Evolutionary conservation across 1,140 invertebrate species (phyloP).

Genomic region (Pachypeltis micranthus): DNA sequence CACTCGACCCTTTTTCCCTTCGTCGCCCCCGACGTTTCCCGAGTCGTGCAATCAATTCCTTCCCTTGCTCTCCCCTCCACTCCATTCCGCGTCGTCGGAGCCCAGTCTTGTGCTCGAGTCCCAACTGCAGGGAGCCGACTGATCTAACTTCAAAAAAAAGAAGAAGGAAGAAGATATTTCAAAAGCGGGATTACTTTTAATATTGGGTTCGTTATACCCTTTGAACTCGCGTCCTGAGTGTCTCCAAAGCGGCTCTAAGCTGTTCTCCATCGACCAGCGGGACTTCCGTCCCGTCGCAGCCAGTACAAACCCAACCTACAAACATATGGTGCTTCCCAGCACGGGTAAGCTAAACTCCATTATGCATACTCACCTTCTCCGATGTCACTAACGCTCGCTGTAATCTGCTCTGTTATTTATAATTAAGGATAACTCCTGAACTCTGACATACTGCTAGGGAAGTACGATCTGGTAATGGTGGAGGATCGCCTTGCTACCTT

Average conservation of each 20-base stretch:
- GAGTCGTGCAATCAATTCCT: too few species aligned
- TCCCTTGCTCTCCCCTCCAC: neutral
- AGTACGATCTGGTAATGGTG: too few species aligned
- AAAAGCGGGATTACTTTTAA: neutral
- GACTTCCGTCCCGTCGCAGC: constrained; percentile 2
- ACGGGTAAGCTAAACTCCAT: constrained; percentile 18
- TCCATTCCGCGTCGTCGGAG: neutral
- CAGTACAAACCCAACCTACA: constrained; percentile 13
- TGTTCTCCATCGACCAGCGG: neutral
- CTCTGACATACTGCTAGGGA: too few species aligned
- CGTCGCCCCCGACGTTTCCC: neutral
- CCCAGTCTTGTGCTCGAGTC: neutral
- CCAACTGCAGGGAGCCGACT: neutral
- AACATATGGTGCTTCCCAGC: constrained; percentile 28
- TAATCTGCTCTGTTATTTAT: too few species aligned
- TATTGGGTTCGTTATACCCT: neutral
- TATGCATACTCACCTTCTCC: too few species aligned
- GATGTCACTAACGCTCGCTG: too few species aligned
- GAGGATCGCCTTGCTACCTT: too few species aligned
- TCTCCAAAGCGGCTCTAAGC: neutral
- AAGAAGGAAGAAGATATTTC: neutral
- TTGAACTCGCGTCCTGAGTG: neutral
- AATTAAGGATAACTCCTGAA: too few species aligned
- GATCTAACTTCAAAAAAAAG: neutral
- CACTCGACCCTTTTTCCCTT: neutral